These are phyloP conservation scores for Synanceia verrucosa DNA, from an alignment of 2,797 vertebrate genomes.

Conservation along the genomic window DNA sequence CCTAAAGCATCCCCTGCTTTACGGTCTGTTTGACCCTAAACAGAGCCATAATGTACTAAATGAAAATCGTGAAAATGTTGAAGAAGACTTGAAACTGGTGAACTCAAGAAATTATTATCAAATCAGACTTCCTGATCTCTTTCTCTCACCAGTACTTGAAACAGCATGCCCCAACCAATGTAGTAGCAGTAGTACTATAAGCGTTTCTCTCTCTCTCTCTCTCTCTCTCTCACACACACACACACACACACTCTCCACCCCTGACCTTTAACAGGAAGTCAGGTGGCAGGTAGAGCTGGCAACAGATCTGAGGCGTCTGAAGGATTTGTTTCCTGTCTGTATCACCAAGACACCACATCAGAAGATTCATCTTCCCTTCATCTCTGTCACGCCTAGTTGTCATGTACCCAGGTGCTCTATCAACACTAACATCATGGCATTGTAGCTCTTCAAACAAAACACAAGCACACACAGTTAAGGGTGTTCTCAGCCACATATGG, in stretches of 20 bases:
- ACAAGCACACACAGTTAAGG: slow-evolving; percentile 1
- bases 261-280: slow-evolving; percentile 46
- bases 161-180: background rate
- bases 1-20: too few relatives aligned
- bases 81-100: background rate
- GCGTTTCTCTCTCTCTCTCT: too few relatives aligned
- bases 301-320: slow-evolving; percentile 28
- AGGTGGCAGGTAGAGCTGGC: slow-evolving; percentile 35
- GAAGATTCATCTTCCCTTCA: slow-evolving; percentile 33
- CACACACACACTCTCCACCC: background rate
- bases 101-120: background rate
- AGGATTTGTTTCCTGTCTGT: slow-evolving; percentile 15
- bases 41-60: too few relatives aligned
- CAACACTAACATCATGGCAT: background rate
- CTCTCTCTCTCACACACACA: too few relatives aligned
- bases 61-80: too few relatives aligned
- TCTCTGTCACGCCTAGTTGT: slow-evolving; percentile 33
- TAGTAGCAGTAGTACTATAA: background rate
- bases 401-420: slow-evolving; percentile 29
- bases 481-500: slow-evolving; percentile 3
- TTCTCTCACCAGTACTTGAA: background rate
- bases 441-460: slow-evolving; percentile 20
- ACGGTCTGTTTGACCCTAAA: too few relatives aligned
- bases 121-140: background rate
- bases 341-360: slow-evolving; percentile 31